Percentiles rank a stretch among this genome's conserved stretches.
Conservation (phyloP, 2,888 invertebrate genomes). For the Saturnia pavonia region DNA sequence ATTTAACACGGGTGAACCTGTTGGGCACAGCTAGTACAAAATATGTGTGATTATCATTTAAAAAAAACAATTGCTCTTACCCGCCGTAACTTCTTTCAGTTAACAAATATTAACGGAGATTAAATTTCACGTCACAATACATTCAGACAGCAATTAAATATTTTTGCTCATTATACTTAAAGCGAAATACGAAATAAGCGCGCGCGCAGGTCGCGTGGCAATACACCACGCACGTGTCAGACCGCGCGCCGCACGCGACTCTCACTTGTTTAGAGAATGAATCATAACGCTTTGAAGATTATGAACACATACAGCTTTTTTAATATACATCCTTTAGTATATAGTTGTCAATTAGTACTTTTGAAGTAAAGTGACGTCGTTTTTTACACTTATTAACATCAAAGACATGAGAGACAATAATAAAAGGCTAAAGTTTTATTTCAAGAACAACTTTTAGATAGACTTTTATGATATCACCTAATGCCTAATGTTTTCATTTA, state of each 20-base stretch:
- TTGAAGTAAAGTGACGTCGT: neutral
- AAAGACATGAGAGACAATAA: neutral
- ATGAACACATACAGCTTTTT: conserved; percentile 7
- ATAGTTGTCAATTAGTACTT: neutral
- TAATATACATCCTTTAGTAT: neutral
- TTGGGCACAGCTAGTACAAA: neutral
- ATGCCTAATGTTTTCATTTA: no score
- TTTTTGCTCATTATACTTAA: conserved; percentile 63
- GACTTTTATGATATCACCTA: no score
- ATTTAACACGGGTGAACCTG: no score
- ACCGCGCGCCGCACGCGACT: conserved; percentile 41
- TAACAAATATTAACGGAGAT: conserved; percentile 57
- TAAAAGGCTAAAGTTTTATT: neutral
- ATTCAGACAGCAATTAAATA: conserved; percentile 61
- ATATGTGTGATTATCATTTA: neutral
- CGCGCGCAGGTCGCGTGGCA: conserved; percentile 31
- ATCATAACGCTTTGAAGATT: conserved; percentile 25
- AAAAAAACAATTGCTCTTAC: neutral
- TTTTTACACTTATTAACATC: neutral
- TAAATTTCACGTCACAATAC: conserved; percentile 48
- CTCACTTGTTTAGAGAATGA: conserved; percentile 32
- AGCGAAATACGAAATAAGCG: conserved; percentile 45
- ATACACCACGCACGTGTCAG: conserved; percentile 38
- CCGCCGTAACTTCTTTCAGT: conserved; percentile 32
- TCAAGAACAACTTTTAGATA: neutral